A percentile compares a stretch with the other conserved stretches of the same genome.
phyloP scores from a whole-genome alignment of 2,797 vertebrate genomes.

The Sternarchorhynchus goeldii region DNA sequence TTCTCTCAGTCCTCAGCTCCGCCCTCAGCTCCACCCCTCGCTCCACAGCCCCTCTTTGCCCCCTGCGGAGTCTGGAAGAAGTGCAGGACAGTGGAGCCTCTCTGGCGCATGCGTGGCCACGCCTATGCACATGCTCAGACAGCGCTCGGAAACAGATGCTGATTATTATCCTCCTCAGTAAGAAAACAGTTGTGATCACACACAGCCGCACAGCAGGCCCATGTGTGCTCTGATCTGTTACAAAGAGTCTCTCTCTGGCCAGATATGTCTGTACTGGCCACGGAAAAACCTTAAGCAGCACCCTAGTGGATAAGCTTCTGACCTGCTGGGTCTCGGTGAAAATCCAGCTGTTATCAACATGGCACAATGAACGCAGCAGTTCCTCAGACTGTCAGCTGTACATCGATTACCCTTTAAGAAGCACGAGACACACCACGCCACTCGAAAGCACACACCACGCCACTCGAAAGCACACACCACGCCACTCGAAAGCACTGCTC shows the following conservation, averaged over 20 bases:
- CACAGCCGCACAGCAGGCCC: conserved; percentile 28
- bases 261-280: not conserved
- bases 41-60: not conserved
- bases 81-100: conserved; percentile 23
- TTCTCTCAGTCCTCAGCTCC: no score
- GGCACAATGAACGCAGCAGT: not conserved
- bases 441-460: conserved; percentile 37
- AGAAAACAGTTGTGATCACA: conserved; percentile 49
- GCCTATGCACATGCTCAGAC: conserved; percentile 1
- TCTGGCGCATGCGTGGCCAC: not conserved
- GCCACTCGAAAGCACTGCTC: conserved; percentile 46
- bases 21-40: not conserved
- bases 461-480: conserved; percentile 39
- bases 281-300: not conserved
- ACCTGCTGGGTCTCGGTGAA: not conserved
- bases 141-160: conserved; percentile 7
- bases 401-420: not conserved
- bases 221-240: not conserved
- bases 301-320: not conserved
- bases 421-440: conserved; percentile 53
- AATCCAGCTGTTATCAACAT: not conserved
- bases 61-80: conserved; percentile 23
- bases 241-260: not conserved
- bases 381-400: not conserved
- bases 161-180: conserved; percentile 49